Evolutionary conservation across 1,140 invertebrate genomes (phyloP), one percentile per base, ranked within the genome.

Genomic region (Cataglyphis hispanica): DNA sequence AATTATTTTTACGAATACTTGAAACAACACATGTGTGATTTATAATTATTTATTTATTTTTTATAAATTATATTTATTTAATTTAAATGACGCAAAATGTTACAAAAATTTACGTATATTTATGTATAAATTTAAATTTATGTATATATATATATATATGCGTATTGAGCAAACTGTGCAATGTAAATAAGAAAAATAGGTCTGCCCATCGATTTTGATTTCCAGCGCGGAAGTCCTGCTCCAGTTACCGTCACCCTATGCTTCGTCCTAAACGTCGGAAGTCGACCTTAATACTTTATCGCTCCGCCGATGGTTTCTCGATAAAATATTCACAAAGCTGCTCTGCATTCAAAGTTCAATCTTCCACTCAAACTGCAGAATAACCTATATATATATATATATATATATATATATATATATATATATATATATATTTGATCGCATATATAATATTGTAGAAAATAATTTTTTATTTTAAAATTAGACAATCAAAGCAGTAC

Each of bases 261-360:
- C n/a, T 13, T 67, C 58, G 37, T 61, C 34, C 50, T 74, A 46
- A 83, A 74, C 34, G 25, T 83, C 80, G 80, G 67, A 74, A 83
- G 69, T 74, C 50, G 78, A 19, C 27, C 53, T 83, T 60, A 61
- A 74, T 83, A 80, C 34, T 80, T 80, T 67, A 80, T 80, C 63
- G 13, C 16, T 34, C 22, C 46, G 46, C 31, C 22, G n/a, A 22
- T 56, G 50, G 63, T 53, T 67, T 13, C 76, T 53, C 31, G 46
- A 67, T 80, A 37, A 80, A 80, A 69, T 80, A 80, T 78, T 78
- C 27, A 67, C n/a, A 66, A 50, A 78, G 27, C 43, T 50, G 19
- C 3, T 80, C 5, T 46, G 16, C 76, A 31, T 53, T n/a, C 5
- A 1, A 66, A 53, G 43, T 50, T 64, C n/a, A 60, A 1, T 53